Evolutionary conservation across 2,113 vertebrate genomes (phyloP).

Genomic region (Perca fluviatilis): DNA sequence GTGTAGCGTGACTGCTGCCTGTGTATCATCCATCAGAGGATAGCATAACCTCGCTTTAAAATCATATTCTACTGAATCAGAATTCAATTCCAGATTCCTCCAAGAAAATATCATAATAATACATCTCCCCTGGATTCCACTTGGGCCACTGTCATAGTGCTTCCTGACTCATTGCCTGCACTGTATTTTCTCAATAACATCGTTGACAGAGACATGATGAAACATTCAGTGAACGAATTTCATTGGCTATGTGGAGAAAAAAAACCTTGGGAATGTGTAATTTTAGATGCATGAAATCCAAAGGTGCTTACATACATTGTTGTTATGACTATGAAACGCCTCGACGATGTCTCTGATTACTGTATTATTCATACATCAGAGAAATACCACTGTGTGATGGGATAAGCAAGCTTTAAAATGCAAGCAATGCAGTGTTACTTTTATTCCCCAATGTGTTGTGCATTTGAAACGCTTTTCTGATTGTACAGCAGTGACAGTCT

Average conservation of each 20-base stretch:
- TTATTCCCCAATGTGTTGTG: background rate
- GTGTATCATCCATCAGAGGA: conserved; percentile 77
- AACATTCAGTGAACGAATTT: conserved; percentile 70
- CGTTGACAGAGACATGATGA: conserved; percentile 61
- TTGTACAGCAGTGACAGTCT: conserved; percentile 56
- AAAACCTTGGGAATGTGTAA: conserved; percentile 60
- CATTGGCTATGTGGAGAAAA: conserved; percentile 27
- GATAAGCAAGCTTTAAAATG: conserved; percentile 60
- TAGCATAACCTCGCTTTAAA: conserved; percentile 75
- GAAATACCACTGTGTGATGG: conserved; percentile 54
- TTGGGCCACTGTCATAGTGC: conserved; percentile 67
- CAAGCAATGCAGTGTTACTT: conserved; percentile 51
- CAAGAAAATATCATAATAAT: conserved; percentile 80
- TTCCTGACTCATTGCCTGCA: conserved; percentile 72
- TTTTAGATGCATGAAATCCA: conserved; percentile 78
- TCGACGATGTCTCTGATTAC: conserved; percentile 61
- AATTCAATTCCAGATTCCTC: conserved; percentile 80
- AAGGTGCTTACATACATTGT: conserved; percentile 72
- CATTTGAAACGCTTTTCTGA: conserved; percentile 54
- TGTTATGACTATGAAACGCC: conserved; percentile 76
- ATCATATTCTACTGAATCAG: conserved; percentile 80
- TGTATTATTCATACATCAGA: conserved; percentile 76
- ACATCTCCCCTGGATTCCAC: conserved; percentile 74
- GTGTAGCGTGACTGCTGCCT: conserved; percentile 76
- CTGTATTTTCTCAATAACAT: conserved; percentile 75